Percentiles rank a stretch among this genome's conserved stretches.
Conservation (phyloP, 2,888 invertebrate species). For the Belgica antarctica region DNA sequence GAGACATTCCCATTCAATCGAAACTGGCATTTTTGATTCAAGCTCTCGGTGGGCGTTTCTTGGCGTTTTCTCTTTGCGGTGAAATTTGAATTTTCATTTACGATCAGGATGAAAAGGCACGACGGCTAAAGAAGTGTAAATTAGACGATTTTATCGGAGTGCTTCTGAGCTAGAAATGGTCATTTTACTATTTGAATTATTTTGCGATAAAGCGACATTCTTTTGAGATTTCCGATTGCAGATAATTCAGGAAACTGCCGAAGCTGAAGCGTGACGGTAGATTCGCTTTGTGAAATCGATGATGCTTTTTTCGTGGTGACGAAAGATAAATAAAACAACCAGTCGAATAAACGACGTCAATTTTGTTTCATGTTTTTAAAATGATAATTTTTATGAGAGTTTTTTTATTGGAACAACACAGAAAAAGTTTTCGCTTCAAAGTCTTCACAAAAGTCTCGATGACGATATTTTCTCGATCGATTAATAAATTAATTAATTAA, state of each 20-base stretch:
- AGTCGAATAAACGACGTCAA: background rate
- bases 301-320: background rate
- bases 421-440: too few species aligned
- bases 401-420: too few species aligned
- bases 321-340: constrained; percentile 4
- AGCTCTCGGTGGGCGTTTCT: background rate
- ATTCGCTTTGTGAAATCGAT: constrained; percentile 9
- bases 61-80: too few species aligned
- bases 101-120: background rate
- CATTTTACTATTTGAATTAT: too few species aligned
- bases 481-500: constrained; percentile 1
- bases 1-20: background rate
- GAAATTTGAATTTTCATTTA: constrained; percentile 15
- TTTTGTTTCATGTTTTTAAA: constrained; percentile 3
- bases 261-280: background rate
- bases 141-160: constrained; percentile 1
- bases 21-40: constrained; percentile 9
- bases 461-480: too few species aligned
- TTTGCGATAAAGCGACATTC: background rate
- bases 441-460: background rate
- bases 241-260: constrained; percentile 1
- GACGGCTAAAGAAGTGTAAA: background rate
- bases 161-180: background rate
- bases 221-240: background rate
- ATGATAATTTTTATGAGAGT: constrained; percentile 1